Percentiles rank a stretch among this genome's conserved stretches.
phyloP scores from a whole-genome alignment of 2,113 vertebrate species.

The Colius striatus region DNA sequence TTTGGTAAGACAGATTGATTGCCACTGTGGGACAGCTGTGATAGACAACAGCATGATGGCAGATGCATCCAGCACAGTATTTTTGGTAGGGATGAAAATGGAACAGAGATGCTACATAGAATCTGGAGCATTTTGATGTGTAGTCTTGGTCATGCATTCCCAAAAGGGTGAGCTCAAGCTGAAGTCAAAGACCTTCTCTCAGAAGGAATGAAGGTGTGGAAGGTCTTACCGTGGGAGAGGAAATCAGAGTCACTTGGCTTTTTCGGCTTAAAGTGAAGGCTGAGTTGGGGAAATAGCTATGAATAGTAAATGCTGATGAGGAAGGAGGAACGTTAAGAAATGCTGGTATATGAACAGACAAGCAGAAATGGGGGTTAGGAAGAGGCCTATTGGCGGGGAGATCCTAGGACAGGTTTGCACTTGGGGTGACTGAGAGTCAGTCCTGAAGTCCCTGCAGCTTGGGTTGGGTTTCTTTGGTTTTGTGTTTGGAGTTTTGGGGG shows the following conservation, averaged over 20 bases:
- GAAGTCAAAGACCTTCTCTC: accelerated
- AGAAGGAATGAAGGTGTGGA: background rate
- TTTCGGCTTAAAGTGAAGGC: background rate
- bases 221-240: background rate
- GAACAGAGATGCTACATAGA: background rate
- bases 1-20: accelerated
- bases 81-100: background rate
- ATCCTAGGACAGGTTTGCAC: background rate
- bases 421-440: background rate
- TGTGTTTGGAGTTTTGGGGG: background rate
- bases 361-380: background rate
- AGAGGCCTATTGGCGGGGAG: background rate
- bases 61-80: accelerated
- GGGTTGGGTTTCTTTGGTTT: background rate
- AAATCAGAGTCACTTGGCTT: accelerated
- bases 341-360: background rate
- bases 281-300: background rate
- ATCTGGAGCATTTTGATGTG: accelerated
- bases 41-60: accelerated
- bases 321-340: background rate
- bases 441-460: background rate
- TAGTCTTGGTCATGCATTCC: background rate
- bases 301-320: background rate
- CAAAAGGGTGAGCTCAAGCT: background rate
- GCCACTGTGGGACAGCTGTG: background rate